Evolutionary conservation across 2,113 vertebrate genomes (phyloP), one percentile per base, ranked within the genome.

Genomic region (Lanius ludovicianus): DNA sequence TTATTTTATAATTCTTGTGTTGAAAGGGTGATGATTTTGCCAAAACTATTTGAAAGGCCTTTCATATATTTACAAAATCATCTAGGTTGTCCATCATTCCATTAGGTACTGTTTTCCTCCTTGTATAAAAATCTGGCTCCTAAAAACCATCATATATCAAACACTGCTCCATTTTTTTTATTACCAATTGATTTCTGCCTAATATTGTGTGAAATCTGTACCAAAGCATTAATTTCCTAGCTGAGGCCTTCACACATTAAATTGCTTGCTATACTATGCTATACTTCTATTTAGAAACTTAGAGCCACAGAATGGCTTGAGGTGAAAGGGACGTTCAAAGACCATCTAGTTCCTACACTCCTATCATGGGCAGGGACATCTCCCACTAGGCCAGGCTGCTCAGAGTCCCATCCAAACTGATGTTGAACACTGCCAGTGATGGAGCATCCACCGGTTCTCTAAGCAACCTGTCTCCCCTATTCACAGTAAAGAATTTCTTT

Each of bases 261-360:
- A 35, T 30, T 79, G 8, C 19, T 11, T 28, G 7, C 23, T 70
- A 7, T 60, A 28, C 67, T 69, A 56, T 46, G 31, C 6, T 50
- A 20, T 56, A n/a, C 2, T 53, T 75, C 50, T 69, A 1, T 37
- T 74, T 75, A 42, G 56, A 49, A 81, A 70, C 5, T 56, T 5
- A 44, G 31, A n/a, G 57, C 12, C 27, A 62, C 12, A 53, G n/a
- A 79, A 49, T 13, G 7, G n/a, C 49, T 82, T 67, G 42, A 5
- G 2, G 24, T 53, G 67, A n/a, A 81, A 49, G 6, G 9, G 25
- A 76, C 7, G 3, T 71, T 79, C 60, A 68, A 39, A 56, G 5
- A 19, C 7, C 16, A 14, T 3, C 10, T 25, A 22, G 15, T 39
- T 57, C 46, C 46, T 76, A 24, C 0, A 1, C 3, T 9, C 2